Evolutionary conservation across 2,888 invertebrate species (phyloP), one percentile per base, ranked within the genome.

Genomic region (Amphipyra tragopoginis): DNA sequence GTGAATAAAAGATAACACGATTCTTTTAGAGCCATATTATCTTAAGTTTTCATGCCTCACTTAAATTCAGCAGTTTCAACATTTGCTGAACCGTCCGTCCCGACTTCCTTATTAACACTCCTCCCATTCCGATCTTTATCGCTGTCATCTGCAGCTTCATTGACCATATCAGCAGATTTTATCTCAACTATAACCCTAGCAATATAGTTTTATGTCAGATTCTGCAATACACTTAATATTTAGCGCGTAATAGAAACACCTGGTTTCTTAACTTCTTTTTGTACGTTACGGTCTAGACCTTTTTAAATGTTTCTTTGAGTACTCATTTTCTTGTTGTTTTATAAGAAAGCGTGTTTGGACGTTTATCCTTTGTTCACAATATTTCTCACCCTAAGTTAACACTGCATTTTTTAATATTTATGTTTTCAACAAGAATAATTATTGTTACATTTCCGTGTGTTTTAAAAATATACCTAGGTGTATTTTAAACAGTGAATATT

Each of bases 91-190:
- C 47, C 44, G 45, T 66, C 47, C 26, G 14, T 56, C 49, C 42
- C 39, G 38, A 43, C 15, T 63, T 60, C 51, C 54, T 70, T 62
- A 62, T 65, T 70, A 69, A 52, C 43, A 43, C 47, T 49, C 8
- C 43, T 34, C 14, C 42, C 42, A 39, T 56, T 68, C 13, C 47
- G 29, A 66, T 55, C 54, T 75, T 75, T 71, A 75, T 56, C 61
- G 59, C 67, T 56, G 48, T 51, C 48, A 62, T 75, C 47, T 59
- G 43, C 58, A 75, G 66, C 21, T 75, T 62, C 62, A 68, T 57
- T 21, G 52, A 13, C 52, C 42, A 60, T 60, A 68, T 65, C 51
- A 51, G 59, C 57, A 53, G 55, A 65, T 53, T 65, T 62, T 53
- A 64, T 58, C 14, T 9, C 47, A 47, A 58, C 73, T 52, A 70